Base-by-base conservation (phyloP, 2,888 invertebrate species). In the Thysanoteuthis rhombus region DNA sequence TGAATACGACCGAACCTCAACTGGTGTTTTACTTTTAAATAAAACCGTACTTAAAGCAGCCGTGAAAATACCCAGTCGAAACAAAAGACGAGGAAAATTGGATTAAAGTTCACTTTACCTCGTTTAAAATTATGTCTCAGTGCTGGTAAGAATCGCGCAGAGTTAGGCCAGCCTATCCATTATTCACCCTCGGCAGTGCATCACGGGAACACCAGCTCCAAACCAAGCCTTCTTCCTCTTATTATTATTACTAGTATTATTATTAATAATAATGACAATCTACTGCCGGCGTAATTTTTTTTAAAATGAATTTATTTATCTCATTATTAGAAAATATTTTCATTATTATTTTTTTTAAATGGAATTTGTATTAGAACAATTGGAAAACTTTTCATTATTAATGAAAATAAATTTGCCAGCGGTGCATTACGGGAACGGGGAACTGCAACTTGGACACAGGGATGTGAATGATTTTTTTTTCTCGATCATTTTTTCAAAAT, bases 131-230 rank as follows among this genome's bases (percentile, higher is more conserved):
- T 75, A 75, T 75, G 75, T 75, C 75, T 75, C 75, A 75, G 75
- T 75, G 75, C 75, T 75, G 75, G 75, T 36, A 75, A 75, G 75
- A 75, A 75, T 75, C n/a, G 75, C 75, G 75, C 75, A 75, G 36
- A 75, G 36, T 92, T 92, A 92, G 45, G 32, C 92, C 45, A 45
- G 92, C 92, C 40, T 45, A 92, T 92, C 92, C 92, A 92, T 92
- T 92, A 92, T 92, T n/a, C 45, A 40, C n/a, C 42, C 25, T 40
- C 42, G n/a, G 92, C 42, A 92, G 92, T 40, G 92, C 92, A 92
- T 92, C 92, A 92, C 92, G 92, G 92, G 92, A 92, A 42, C 47
- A 75, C 32, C 12, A 75, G 75, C 75, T 75, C 75, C 32, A 75
- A 75, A n/a, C 75, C n/a, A 75, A 75, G 16, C 75, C n/a, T 75